These are phyloP conservation scores for Diadema setosum DNA, from an alignment of 35 echinoderm and acorn worm genomes.

Conservation along the genomic window DNA sequence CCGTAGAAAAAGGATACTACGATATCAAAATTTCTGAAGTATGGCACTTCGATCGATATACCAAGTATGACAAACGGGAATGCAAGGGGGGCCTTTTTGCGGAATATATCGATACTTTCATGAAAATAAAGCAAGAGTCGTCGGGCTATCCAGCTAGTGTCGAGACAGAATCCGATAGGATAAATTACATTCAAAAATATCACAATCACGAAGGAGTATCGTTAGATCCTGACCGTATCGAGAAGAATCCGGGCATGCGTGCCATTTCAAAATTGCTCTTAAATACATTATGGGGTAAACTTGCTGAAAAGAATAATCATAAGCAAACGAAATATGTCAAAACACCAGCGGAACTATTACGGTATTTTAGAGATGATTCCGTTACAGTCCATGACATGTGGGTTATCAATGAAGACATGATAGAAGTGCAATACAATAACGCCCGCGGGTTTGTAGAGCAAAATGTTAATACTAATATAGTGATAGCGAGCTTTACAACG, in stretches of 20 bases:
- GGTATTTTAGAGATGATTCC: not conserved
- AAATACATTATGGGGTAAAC: slow-evolving; percentile 62
- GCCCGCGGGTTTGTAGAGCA: not conserved
- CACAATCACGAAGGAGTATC: slow-evolving; percentile 51
- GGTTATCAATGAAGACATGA: slow-evolving; percentile 28
- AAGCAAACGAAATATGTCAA: not conserved
- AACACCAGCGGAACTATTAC: not conserved
- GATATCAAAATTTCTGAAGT: not conserved
- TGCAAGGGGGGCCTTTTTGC: slow-evolving; percentile 10
- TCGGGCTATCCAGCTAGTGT: slow-evolving; percentile 2
- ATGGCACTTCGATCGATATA: not conserved
- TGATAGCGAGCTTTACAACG: slow-evolving; percentile 60
- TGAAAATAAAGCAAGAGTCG: slow-evolving; percentile 17
- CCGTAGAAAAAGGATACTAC: not conserved
- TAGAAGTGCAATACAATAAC: not conserved
- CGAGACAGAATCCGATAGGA: not conserved
- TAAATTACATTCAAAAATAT: not conserved
- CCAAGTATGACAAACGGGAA: not conserved
- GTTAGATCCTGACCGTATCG: slow-evolving; percentile 20
- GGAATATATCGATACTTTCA: not conserved
- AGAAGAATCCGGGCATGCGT: slow-evolving; percentile 57
- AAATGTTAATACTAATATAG: slow-evolving; percentile 19
- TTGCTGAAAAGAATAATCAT: slow-evolving; percentile 15
- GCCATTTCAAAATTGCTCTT: slow-evolving; percentile 50
- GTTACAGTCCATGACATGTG: not conserved